A percentile compares a stretch with the other conserved stretches of the same genome.
phyloP scores from a whole-genome alignment of 2,797 vertebrate genomes.

The Forpus xanthops region DNA sequence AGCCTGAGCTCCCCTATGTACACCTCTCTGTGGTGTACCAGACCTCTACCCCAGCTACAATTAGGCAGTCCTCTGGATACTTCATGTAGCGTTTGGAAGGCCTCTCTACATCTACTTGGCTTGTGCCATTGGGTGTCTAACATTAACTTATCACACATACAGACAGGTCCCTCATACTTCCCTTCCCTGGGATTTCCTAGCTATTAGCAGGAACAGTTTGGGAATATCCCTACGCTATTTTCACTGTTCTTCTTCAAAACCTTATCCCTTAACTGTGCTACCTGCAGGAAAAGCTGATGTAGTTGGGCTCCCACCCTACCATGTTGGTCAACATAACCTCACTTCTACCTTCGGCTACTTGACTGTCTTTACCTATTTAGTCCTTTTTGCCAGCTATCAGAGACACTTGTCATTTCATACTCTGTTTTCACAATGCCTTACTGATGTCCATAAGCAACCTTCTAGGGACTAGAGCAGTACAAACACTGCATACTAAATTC shows the following conservation, averaged over 20 bases:
- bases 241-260: background rate
- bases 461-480: background rate
- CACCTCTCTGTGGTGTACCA: background rate
- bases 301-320: background rate
- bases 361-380: background rate
- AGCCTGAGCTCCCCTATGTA: fast-evolving
- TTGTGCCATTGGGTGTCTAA: fast-evolving
- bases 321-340: background rate
- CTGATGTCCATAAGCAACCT: background rate
- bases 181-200: background rate
- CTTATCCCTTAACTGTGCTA: background rate
- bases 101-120: background rate
- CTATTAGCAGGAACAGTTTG: background rate
- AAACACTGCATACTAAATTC: background rate
- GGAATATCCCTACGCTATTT: background rate
- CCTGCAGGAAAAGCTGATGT: background rate
- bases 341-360: background rate
- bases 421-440: background rate
- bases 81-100: background rate
- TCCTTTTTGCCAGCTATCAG: background rate
- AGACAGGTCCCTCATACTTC: background rate
- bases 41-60: background rate
- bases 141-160: background rate
- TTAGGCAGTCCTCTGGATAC: background rate
- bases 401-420: background rate